Evolutionary conservation across 2,113 vertebrate genomes (phyloP), one percentile per base, ranked within the genome.

Genomic region (Eurypyga helias): DNA sequence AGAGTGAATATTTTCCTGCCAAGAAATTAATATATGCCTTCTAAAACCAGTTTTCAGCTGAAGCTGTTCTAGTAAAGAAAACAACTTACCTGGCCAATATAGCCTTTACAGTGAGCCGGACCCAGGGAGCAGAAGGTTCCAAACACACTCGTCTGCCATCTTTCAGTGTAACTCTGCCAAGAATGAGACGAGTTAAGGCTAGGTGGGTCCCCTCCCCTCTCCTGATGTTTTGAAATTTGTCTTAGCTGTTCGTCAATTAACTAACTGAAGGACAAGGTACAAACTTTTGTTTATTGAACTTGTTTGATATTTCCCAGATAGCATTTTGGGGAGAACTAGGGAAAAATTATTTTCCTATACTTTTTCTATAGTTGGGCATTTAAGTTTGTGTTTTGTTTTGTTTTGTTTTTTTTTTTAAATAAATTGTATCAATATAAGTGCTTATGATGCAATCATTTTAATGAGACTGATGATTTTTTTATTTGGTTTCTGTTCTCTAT

Each of bases 61-160:
- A 43, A 83, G 26, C 13, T 66, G 41, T 36, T 49, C 4, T 21
- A 13, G n/a, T 31, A 51, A 48, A 57, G 41, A 16, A 11, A 46
- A 21, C 5, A 61, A n/a, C 65, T 89, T 46, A 94, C 97, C 26
- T 95, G 87, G 89, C 87, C 78, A 95, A 34, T 83, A 97, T 76
- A n/a, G 17, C 4, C 45, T 81, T 52, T 19, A 93, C 17, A 3
- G 77, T 4, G 64, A 89, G 95, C 58, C 9, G 8, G n/a, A 97
- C 91, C 97, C 98, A 97, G 28, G 58, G 49, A 6, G n/a, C 75
- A 5, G 94, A 15, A n/a, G 97, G 96, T 29, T 98, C 51, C 70
- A 98, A n/a, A 7, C 98, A 98, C 28, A 95, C 73, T 2, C 24
- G 12, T 15, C 46, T 62, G 41, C 87, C 91, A 0, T 34, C 81